Evolutionary conservation across 2,113 vertebrate genomes (phyloP), one percentile per base, ranked within the genome.

Genomic region (Pomatorhinus ruficollis): DNA sequence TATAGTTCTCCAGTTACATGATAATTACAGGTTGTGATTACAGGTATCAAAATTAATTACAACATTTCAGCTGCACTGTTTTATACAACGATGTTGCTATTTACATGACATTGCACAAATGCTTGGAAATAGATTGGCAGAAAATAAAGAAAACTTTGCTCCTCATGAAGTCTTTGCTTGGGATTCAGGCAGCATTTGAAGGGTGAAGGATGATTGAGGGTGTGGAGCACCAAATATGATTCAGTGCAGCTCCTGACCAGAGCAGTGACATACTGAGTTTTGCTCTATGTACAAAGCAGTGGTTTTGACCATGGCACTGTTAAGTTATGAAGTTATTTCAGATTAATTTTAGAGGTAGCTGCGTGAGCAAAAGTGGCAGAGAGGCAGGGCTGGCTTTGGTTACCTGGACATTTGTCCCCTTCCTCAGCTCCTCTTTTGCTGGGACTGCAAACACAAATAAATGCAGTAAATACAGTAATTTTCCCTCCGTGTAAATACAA

Each of bases 41-140:
- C 61, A 83, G 78, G 75, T 93, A 88, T 90, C 57, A 72, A 72
- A 94, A 97, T 83, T 76, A 92, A 94, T 95, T 89, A 31, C 60
- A 74, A 2, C 37, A 44, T 78, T 91, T 78, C 57, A 56, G 61
- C 91, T 91, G 40, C 40, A 49, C 31, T 75, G 63, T 86, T 94
- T 86, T 59, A 37, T 60, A 42, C 60, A 78, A 37, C 0, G 14
- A 56, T 52, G 64, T 44, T 57, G 35, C 66, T 96, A 40, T 87
- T 93, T 95, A 71, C 25, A 42, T 30, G 42, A 68, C 42, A 75
- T 18, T 24, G 40, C 71, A n/a, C 76, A 91, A 87, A 71, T 15
- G 21, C 77, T 84, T 74, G 88, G 50, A 77, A 93, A 77, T 76
- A 65, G 15, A 47, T 31, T 63, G 69, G 35, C 33, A 78, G 54